Evolutionary conservation across 2,113 vertebrate species (phyloP).

Genomic region (Sardina pilchardus): DNA sequence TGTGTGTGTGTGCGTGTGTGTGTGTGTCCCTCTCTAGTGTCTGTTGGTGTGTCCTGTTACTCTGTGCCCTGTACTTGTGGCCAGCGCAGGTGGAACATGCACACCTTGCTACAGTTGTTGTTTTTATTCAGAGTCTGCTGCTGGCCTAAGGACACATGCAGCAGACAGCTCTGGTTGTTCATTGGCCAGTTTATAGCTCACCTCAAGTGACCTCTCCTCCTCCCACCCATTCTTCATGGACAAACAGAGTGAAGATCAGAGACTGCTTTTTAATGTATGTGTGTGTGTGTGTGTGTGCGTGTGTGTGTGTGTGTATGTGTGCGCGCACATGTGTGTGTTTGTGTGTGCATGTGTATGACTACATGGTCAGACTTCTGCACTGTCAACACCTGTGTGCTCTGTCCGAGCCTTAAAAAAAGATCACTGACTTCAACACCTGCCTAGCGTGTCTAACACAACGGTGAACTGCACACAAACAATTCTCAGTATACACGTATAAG

Average conservation of each 20-base stretch:
- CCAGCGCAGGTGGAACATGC: too few species aligned
- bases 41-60: too few species aligned
- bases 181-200: slow-evolving; percentile 11
- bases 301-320: slow-evolving; percentile 19
- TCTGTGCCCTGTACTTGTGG: too few species aligned
- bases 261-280: background rate
- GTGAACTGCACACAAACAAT: background rate
- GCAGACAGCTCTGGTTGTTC: slow-evolving; percentile 12
- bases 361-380: slow-evolving; percentile 43
- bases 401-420: slow-evolving; percentile 45
- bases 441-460: background rate
- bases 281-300: slow-evolving; percentile 11
- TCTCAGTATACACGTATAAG: too few species aligned
- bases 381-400: slow-evolving; percentile 59
- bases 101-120: too few species aligned
- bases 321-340: slow-evolving; percentile 36
- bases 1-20: too few species aligned
- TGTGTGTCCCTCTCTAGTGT: too few species aligned
- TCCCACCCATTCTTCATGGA: background rate
- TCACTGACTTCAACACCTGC: slow-evolving; percentile 61
- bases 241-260: slow-evolving; percentile 5
- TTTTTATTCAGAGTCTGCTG: too few species aligned
- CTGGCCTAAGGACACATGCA: background rate
- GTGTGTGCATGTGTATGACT: slow-evolving; percentile 38
- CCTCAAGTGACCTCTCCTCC: background rate